Evolutionary conservation across 1,140 invertebrate species (phyloP).

Genomic region (Oppia nitens): DNA sequence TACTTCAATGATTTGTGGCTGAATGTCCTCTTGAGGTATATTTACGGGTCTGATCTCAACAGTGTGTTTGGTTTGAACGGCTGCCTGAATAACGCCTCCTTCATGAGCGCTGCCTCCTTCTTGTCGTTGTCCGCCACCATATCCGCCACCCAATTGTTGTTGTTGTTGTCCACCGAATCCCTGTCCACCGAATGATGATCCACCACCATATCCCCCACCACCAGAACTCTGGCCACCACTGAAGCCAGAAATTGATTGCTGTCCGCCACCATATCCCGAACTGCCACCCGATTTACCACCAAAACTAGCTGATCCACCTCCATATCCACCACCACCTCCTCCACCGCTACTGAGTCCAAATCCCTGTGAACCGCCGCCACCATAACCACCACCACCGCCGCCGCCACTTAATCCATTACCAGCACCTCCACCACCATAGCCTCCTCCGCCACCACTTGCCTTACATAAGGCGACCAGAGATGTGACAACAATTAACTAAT

Average conservation of each 20-base stretch:
- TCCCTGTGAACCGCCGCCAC: too few species aligned
- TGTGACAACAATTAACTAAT: not conserved
- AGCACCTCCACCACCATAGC: not conserved
- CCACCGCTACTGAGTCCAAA: not conserved
- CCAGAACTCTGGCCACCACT: not conserved
- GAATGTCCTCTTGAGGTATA: constrained; percentile 8
- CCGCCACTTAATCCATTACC: not conserved
- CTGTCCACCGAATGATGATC: not conserved
- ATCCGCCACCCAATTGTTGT: too few species aligned
- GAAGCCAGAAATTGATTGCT: too few species aligned
- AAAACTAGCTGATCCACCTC: too few species aligned
- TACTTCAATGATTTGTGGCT: constrained; percentile 15
- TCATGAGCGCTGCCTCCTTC: not conserved
- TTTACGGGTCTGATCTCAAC: constrained; percentile 8
- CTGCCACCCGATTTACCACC: too few species aligned
- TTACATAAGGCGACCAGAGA: not conserved
- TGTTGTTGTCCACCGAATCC: too few species aligned
- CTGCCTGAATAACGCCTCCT: constrained; percentile 5
- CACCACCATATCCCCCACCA: not conserved
- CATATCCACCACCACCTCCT: not conserved
- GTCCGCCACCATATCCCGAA: too few species aligned
- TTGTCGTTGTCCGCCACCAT: not conserved
- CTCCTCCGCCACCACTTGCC: not conserved
- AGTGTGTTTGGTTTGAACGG: constrained; percentile 10
- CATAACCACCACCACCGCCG: not conserved